Conservation (phyloP, 2,113 vertebrate genomes). For the Archocentrus centrarchus region DNA sequence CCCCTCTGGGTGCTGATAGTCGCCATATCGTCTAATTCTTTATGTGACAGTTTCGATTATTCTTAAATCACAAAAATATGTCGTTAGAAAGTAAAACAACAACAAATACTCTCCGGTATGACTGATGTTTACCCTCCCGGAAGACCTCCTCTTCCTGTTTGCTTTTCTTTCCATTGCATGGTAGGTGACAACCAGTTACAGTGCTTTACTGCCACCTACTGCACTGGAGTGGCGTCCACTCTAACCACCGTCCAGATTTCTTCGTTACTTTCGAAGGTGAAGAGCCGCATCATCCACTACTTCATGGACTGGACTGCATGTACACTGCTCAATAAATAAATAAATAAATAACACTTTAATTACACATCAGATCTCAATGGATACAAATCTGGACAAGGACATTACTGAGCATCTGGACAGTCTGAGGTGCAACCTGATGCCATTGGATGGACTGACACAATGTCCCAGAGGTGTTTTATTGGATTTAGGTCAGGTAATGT, state of each 20-base stretch:
- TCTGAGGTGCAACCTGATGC: too few relatives aligned
- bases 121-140: not conserved
- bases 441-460: too few relatives aligned
- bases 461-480: too few relatives aligned
- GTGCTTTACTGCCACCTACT: not conserved
- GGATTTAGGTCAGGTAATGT: too few relatives aligned
- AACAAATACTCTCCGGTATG: not conserved
- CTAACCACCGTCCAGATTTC: not conserved
- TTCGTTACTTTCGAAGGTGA: not conserved
- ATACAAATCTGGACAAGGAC: too few relatives aligned
- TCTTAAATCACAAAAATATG: not conserved
- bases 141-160: conserved; percentile 5
- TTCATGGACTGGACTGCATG: not conserved
- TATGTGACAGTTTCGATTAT: not conserved
- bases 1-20: conserved; percentile 80
- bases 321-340: too few relatives aligned
- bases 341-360: too few relatives aligned
- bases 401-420: too few relatives aligned
- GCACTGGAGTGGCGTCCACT: not conserved
- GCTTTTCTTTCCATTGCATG: too few relatives aligned
- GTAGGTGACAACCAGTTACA: not conserved
- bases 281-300: not conserved
- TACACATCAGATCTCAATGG: too few relatives aligned
- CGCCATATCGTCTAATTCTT: conserved; percentile 61
- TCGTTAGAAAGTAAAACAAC: not conserved